Base-by-base conservation (phyloP, 2,888 invertebrate genomes). In the Pseudococcus jackbeardsleyi region DNA sequence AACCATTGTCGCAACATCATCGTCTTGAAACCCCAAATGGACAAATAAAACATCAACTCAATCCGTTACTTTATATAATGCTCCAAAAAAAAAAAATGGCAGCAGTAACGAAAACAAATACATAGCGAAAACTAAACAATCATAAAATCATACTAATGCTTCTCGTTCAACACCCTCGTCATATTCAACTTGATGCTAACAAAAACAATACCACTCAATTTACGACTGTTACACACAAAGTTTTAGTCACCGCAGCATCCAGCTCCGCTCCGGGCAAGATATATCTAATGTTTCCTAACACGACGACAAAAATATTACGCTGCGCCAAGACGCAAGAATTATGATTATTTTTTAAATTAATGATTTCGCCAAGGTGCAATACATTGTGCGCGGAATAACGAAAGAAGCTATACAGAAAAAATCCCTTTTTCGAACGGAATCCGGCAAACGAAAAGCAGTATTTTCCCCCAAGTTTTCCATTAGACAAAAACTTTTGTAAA, bases 101-200 rank as follows among this genome's bases (percentile, higher is more conserved):
- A 3, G 26, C 26, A 33, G 59, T 19, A 5, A 5, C 59, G 19
- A 59, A 59, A 59, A 59, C 59, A 59, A 59, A 59, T 59, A 33
- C 26, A 33, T 3, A 19, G 59, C 19, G 59, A 59, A 59, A 59
- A 59, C 59, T 59, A 59, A 59, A 59, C 59, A 59, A 59, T 59
- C 59, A 59, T 59, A 59, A 59, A 59, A 59, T 59, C 59, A 59
- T 59, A 59, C 59, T 59, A 59, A 59, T 59, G 59, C 59, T 59
- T 59, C 54, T 11, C 59, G 59, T 59, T 59, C 59, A 59, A 59
- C 59, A 59, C 59, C 59, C 59, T 59, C 59, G 59, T 59, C 59
- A 59, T 59, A 59, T 59, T 59, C 59, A 59, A 59, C 59, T 59
- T 59, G 59, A 59, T 59, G 59, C 59, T 59, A 33, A 59, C 59